phyloP scores from a whole-genome alignment of 2,888 invertebrate genomes.

The Sesia bembeciformis region DNA sequence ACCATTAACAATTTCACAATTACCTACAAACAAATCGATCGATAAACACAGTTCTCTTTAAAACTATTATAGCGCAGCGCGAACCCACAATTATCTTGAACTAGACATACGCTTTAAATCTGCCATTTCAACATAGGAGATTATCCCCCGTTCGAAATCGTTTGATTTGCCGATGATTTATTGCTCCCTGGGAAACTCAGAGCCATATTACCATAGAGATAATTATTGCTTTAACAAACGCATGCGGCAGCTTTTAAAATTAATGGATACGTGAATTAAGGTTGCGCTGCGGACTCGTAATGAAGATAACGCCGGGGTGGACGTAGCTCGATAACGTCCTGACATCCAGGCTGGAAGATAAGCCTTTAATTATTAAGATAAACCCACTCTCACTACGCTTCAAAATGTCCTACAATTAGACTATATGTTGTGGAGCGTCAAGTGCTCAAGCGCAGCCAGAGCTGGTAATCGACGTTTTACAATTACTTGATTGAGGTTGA shows the following conservation, averaged over 20 bases:
- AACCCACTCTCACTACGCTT: conserved; percentile 29
- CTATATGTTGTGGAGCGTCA: neutral
- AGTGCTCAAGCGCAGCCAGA: neutral
- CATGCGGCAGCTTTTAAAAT: conserved; percentile 58
- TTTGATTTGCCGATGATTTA: conserved; percentile 61
- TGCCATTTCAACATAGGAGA: neutral
- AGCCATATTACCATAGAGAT: conserved; percentile 44
- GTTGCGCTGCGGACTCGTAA: conserved; percentile 52
- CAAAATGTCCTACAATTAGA: conserved; percentile 30
- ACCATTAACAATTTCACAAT: neutral
- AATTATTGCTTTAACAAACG: conserved; percentile 58
- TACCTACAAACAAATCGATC: neutral
- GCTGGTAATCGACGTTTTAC: neutral
- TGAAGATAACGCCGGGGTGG: conserved; percentile 61
- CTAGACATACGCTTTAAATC: neutral
- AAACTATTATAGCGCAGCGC: neutral
- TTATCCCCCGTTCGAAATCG: conserved; percentile 25
- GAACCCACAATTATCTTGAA: neutral
- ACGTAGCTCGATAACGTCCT: conserved; percentile 55
- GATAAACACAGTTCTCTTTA: neutral
- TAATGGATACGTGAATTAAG: conserved; percentile 67
- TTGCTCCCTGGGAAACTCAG: conserved; percentile 35
- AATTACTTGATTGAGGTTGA: too few species aligned
- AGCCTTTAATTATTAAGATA: conserved; percentile 65
- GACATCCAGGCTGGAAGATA: conserved; percentile 59